Base-by-base conservation (phyloP, 2,888 invertebrate species). In the Microdon myrmicae region DNA sequence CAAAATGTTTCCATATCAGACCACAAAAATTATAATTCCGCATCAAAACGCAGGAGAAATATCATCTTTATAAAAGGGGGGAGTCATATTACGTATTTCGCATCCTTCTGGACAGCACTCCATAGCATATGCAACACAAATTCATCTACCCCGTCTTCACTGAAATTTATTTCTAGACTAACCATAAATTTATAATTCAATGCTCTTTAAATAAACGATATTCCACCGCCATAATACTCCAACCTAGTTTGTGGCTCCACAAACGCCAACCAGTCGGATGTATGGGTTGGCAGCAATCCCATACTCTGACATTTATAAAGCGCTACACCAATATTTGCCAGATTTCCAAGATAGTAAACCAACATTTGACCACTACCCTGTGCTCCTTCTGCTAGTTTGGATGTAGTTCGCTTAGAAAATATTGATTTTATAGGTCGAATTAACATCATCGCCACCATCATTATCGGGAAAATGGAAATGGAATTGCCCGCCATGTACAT, bases 401-500 rank as follows among this genome's bases (percentile, higher is more conserved):
- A 96, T 19, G 96, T 90, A 67, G 89, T 87, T 74, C 90, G 90
- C 23, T 95, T 90, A 1, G 94, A 84, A 78, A 98, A 93, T 49
- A 99, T 83, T 2, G 98, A 96, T 81, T 98, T 97, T 16, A 98
- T 87, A 2, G 98, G 98, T 61, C 97, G 84, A 73, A 98, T 90
- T 71, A 98, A 90, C 82, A 99, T 85, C 99, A 99, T 99, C 29
- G 96, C 97, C 5, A 99, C 96, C 99, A 99, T 99, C 99, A 99
- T 99, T 35, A 99, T 99, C 0, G 99, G 99, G 74, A 99, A 98
- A 72, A 99, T 98, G 0, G 97, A 98, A 73, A 99, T 97, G 0
- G 97, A 96, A 79, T 95, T 97, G 10, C 98, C 98, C 44, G 98
- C 96, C 99, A 99, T 99, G 81, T 98, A 99, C 96, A 99, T 97